Evolutionary conservation across 2,797 vertebrate genomes (phyloP).

Genomic region (Alcedo quadribrachys): DNA sequence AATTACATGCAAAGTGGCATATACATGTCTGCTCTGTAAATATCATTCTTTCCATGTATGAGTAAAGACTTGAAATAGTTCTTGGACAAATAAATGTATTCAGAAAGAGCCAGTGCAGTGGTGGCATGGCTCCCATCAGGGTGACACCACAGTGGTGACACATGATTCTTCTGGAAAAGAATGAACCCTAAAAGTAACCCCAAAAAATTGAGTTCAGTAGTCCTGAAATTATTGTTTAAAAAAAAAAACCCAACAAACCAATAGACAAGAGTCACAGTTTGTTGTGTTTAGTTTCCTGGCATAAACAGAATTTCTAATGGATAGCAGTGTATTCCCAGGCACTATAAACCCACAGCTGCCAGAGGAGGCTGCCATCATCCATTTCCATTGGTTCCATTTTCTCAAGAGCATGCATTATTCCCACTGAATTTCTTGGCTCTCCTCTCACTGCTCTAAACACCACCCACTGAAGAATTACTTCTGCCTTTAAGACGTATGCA

Average conservation of each 20-base stretch:
- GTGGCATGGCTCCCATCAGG: neutral
- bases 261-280: neutral
- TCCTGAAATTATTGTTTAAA: neutral
- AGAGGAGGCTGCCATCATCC: neutral
- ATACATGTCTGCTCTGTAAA: neutral
- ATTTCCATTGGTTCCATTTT: neutral
- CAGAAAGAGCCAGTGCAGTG: constrained; percentile 10
- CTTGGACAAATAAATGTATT: neutral
- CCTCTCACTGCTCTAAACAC: neutral
- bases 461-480: neutral
- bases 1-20: neutral
- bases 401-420: neutral
- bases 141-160: neutral
- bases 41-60: neutral
- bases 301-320: constrained; percentile 31
- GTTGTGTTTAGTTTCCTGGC: neutral
- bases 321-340: neutral
- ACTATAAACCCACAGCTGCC: neutral
- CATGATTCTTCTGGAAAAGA: constrained; percentile 35
- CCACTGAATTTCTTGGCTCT: neutral
- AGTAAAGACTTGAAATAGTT: neutral
- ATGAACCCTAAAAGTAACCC: neutral
- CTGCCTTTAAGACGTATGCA: neutral
- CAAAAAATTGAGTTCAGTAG: constrained; percentile 25
- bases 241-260: neutral